Evolutionary conservation across 2,113 vertebrate species (phyloP).

Genomic region (Hemiscyllium ocellatum): DNA sequence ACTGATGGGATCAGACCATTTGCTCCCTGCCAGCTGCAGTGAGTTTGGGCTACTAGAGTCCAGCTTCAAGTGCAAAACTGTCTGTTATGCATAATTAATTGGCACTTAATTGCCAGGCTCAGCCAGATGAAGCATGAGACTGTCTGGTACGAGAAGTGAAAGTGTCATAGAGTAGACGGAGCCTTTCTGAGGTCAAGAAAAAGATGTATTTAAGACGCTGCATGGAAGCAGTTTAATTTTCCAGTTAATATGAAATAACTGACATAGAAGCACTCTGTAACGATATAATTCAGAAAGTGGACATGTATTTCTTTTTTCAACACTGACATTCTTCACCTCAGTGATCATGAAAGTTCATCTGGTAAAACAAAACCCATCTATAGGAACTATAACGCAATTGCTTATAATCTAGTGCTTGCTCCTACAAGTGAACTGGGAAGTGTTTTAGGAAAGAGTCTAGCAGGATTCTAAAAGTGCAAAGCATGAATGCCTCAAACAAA

Average conservation of each 20-base stretch:
- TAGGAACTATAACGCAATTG: neutral
- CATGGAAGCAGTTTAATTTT: neutral
- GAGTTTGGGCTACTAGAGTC: neutral
- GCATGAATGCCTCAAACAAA: neutral
- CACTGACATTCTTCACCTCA: neutral
- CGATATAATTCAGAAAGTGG: neutral
- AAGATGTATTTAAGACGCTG: neutral
- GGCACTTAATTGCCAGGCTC: neutral
- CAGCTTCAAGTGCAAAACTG: too few species aligned
- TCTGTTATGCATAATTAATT: conserved; percentile 9
- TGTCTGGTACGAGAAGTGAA: neutral
- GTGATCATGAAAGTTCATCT: neutral
- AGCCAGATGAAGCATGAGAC: neutral
- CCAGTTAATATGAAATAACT: neutral
- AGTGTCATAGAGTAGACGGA: neutral
- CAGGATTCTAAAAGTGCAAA: neutral
- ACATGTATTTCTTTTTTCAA: neutral
- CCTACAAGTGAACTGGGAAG: neutral
- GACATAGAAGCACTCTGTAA: neutral
- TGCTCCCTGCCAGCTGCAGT: neutral
- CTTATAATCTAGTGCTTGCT: neutral
- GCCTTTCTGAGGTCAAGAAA: neutral
- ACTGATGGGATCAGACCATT: neutral
- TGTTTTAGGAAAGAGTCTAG: neutral
- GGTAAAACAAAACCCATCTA: neutral